phyloP scores from a whole-genome alignment of 2,888 invertebrate genomes.

The Criorhina ranunculi region DNA sequence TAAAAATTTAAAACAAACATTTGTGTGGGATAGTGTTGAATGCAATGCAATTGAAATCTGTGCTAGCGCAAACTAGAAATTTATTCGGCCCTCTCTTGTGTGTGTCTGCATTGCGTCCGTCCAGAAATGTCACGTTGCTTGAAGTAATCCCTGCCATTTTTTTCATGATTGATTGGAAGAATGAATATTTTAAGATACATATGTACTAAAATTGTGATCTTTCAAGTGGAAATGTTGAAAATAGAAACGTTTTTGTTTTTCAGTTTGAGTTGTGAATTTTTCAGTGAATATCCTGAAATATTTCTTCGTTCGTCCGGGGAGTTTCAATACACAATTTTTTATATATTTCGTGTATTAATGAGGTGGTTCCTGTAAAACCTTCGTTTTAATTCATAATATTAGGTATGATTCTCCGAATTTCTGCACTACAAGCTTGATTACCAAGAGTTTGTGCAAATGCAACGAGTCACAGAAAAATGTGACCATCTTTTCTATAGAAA shows the following conservation, averaged over 20 bases:
- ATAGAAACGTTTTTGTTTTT: neutral
- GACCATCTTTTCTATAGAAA: too few relatives aligned
- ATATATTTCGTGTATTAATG: too few relatives aligned
- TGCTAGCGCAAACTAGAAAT: constrained; percentile 19
- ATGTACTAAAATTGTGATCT: constrained; percentile 8
- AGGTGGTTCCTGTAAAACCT: too few relatives aligned
- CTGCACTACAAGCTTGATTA: too few relatives aligned
- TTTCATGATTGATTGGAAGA: constrained; percentile 55
- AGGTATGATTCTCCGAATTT: too few relatives aligned
- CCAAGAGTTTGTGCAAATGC: too few relatives aligned
- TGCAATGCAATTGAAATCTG: constrained; percentile 17
- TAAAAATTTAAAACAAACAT: neutral
- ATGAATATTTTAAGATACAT: neutral
- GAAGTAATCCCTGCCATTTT: constrained; percentile 67
- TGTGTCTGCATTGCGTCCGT: constrained; percentile 39
- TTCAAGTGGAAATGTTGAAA: neutral
- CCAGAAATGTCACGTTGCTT: constrained; percentile 70
- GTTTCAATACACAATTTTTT: too few relatives aligned
- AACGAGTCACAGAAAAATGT: too few relatives aligned
- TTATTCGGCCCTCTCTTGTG: neutral
- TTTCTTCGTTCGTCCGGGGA: too few relatives aligned
- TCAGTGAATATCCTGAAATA: too few relatives aligned
- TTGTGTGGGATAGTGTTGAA: neutral
- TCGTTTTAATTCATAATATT: too few relatives aligned
- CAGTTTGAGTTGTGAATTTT: too few relatives aligned